phyloP scores from a whole-genome alignment of 2,797 vertebrate genomes.

The Antrozous pallidus region DNA sequence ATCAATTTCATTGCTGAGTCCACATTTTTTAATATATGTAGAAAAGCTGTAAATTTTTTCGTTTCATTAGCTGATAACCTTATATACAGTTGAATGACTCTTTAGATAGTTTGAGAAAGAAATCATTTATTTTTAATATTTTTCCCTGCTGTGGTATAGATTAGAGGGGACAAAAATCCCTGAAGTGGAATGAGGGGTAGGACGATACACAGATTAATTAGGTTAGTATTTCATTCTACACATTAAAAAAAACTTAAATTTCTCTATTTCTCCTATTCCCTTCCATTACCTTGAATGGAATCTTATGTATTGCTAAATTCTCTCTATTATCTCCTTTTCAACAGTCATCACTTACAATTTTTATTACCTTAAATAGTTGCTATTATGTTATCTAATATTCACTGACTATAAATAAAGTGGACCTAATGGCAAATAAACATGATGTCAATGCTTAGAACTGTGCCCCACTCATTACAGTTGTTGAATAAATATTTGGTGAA shows the following conservation, averaged over 20 bases:
- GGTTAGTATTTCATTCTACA: not conserved
- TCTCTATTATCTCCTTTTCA: not conserved
- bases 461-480: not conserved
- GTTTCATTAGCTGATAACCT: not conserved
- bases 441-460: not conserved
- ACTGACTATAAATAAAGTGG: not conserved
- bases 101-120: not conserved
- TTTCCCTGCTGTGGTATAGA: not conserved
- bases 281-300: not conserved
- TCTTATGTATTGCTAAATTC: not conserved
- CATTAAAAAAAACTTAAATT: not conserved
- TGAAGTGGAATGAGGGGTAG: not conserved
- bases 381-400: not conserved
- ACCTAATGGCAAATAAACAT: not conserved
- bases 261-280: not conserved
- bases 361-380: not conserved
- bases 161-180: not conserved
- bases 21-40: not conserved
- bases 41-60: not conserved
- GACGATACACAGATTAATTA: not conserved
- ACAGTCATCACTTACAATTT: not conserved
- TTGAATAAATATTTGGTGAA: not conserved
- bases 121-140: not conserved
- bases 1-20: not conserved
- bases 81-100: not conserved